Conservation (phyloP, 2,113 vertebrate species). For the Lasiurus cinereus region DNA sequence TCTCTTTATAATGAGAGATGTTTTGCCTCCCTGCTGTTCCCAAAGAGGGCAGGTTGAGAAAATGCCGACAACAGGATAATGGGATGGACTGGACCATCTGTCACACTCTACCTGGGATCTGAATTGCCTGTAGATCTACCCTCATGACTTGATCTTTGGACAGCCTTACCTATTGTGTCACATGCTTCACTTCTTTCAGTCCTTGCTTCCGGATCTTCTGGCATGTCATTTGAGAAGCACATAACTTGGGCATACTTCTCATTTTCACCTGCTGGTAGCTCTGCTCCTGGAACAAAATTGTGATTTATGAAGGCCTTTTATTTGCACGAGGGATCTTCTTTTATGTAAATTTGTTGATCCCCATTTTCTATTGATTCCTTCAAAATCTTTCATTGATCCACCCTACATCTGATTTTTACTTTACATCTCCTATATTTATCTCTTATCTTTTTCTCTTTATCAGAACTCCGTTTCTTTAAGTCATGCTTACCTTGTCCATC, state of each 20-base stretch:
- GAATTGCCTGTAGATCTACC: background rate
- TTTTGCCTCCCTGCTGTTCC: background rate
- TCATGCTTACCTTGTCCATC: slow-evolving; percentile 25
- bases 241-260: background rate
- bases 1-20: background rate
- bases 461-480: background rate
- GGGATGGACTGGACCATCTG: background rate
- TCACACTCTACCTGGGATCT: background rate
- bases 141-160: background rate
- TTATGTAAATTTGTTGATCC: background rate
- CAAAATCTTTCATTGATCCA: background rate
- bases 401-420: background rate
- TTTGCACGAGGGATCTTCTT: background rate
- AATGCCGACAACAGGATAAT: background rate
- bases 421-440: background rate
- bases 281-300: background rate
- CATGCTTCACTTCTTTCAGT: background rate
- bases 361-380: background rate
- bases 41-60: background rate
- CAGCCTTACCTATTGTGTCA: background rate
- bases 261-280: background rate
- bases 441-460: background rate
- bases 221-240: background rate
- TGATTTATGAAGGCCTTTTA: background rate
- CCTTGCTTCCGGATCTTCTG: background rate